Base-by-base conservation (phyloP, 2,888 invertebrate genomes). In the Neuroscelio doddi region DNA sequence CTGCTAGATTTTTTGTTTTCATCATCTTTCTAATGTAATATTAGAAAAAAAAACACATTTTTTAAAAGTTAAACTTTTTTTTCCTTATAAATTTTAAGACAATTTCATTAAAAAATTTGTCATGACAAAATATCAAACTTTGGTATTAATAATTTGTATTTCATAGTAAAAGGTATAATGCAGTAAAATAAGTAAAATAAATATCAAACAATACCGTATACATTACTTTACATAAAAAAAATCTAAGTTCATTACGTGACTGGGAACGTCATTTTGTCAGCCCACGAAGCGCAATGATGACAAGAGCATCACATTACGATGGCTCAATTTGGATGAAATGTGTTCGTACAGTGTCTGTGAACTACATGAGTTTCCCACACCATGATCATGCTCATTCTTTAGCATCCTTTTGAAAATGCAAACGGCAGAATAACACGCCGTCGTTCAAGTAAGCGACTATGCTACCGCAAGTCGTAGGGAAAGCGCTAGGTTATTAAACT, bases 401-500 rank as follows among this genome's bases (percentile, higher is more conserved):
- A 16, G 24, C 9, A 9, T 61, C 58, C 75, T 77, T 78, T 79
- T 74, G 69, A 71, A 65, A 76, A 74, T 70, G 72, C 74, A 78
- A 77, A 69, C 73, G 67, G 72, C 32, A 45, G 51, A 51, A 59
- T 36, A 74, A 74, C 69, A 69, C 68, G 69, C 66, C 63, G 65
- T 56, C 72, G 65, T 76, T 76, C 73, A 69, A 77, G 76, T 72
- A 69, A 75, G 74, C 79, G 78, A 78, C 63, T 63, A 41, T 51
- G 55, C 26, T 53, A 58, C 58, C 66, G 42, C 75, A 77, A 78
- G 78, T 75, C 75, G 74, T 79, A 80, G 82, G 81, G 82, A 82
- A 82, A 82, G 82, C 82, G 79, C 75, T 61, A 73, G 74, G 80
- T 76, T 74, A 81, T 82, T 81, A 81, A 81, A 72, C 72, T 74